These are phyloP conservation scores for Indicator maculatus DNA, from an alignment of 2,113 vertebrate species.

Conservation along the genomic window DNA sequence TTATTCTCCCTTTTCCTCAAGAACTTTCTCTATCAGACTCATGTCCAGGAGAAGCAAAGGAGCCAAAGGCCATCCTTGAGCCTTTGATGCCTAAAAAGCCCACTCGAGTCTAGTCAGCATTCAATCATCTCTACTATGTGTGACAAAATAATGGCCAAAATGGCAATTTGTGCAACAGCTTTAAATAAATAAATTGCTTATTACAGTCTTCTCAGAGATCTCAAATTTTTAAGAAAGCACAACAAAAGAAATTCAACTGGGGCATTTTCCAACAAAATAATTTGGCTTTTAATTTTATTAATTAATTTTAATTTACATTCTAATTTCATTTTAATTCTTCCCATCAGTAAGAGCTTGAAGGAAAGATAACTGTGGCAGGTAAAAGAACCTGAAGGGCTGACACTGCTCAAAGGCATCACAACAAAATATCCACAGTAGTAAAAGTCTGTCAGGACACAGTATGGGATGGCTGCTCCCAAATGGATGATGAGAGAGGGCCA, in stretches of 20 bases:
- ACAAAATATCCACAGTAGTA: neutral
- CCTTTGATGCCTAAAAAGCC: slow-evolving; percentile 19
- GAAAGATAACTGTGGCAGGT: neutral
- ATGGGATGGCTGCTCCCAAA: accelerated
- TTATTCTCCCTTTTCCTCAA: slow-evolving; percentile 67
- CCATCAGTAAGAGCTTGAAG: neutral
- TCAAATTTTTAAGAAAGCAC: neutral
- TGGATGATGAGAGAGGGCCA: neutral
- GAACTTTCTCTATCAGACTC: neutral
- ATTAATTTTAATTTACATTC: neutral
- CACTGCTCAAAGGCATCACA: neutral
- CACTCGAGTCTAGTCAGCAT: neutral
- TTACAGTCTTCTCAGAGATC: neutral
- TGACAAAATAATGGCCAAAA: neutral
- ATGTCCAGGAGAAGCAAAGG: slow-evolving; percentile 61
- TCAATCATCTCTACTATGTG: neutral
- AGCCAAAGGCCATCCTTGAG: neutral
- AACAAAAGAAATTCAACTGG: neutral
- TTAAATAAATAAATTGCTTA: neutral
- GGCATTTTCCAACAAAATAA: neutral
- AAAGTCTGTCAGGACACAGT: neutral
- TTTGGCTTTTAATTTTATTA: neutral
- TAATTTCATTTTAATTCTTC: neutral
- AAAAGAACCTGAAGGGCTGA: neutral
- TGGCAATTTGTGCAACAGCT: neutral